A percentile compares a stretch with the other conserved stretches of the same genome.
Conservation (phyloP, 2,888 invertebrate genomes). For the Linnaemya vulpina region DNA sequence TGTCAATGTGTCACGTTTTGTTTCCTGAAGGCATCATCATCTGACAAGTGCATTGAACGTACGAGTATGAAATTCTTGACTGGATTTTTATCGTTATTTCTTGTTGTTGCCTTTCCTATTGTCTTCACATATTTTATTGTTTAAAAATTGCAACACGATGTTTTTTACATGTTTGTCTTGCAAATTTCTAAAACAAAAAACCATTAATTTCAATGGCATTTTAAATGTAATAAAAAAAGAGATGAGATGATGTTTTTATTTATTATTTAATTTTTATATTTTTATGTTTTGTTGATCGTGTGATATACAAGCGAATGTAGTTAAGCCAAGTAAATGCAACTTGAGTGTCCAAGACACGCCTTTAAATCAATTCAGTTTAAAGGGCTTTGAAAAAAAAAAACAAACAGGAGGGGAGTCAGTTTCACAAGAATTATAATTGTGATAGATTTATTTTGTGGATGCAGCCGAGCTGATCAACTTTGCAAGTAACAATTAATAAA, state of each 20-base stretch:
- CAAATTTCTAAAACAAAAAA: not conserved
- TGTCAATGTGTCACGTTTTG: slow-evolving; percentile 4
- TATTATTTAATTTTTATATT: slow-evolving; percentile 39
- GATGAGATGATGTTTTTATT: not conserved
- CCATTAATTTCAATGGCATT: slow-evolving; percentile 7
- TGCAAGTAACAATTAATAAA: slow-evolving; percentile 11
- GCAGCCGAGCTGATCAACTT: slow-evolving; percentile 6
- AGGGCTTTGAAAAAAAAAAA: not conserved
- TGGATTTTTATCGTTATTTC: slow-evolving; percentile 12
- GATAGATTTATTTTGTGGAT: slow-evolving; percentile 5
- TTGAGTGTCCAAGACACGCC: slow-evolving; percentile 25
- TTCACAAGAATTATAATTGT: slow-evolving; percentile 38
- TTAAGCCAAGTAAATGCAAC: slow-evolving; percentile 3
- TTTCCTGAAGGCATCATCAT: slow-evolving; percentile 1
- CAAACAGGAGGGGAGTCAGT: not conserved
- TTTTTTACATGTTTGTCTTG: slow-evolving; percentile 9
- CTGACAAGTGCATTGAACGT: slow-evolving; percentile 66
- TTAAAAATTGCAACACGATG: slow-evolving; percentile 12
- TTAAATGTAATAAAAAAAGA: not conserved
- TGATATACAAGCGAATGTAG: slow-evolving; percentile 7
- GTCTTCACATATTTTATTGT: slow-evolving; percentile 30
- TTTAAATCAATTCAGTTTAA: slow-evolving; percentile 32
- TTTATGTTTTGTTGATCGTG: slow-evolving; percentile 25
- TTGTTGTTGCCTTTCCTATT: slow-evolving; percentile 22
- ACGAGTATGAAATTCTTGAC: slow-evolving; percentile 19